These are phyloP conservation scores for Vultur gryphus DNA, from an alignment of 2,797 vertebrate genomes.

Conservation along the genomic window DNA sequence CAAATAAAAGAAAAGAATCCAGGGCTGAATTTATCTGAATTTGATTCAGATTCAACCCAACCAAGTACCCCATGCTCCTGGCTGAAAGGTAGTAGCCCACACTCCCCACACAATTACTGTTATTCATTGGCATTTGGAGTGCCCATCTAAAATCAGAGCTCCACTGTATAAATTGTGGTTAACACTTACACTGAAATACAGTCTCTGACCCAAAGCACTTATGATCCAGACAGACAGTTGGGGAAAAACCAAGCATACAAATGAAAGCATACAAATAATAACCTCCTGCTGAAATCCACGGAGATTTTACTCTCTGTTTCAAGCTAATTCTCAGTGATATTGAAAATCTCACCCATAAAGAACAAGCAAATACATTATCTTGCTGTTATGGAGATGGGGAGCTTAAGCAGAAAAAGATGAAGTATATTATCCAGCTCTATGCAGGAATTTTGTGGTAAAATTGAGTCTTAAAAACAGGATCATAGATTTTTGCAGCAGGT, in stretches of 20 bases:
- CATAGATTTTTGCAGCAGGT: background rate
- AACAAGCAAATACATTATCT: constrained; percentile 2
- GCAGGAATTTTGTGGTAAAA: background rate
- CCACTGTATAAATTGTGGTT: background rate
- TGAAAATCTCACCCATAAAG: constrained; percentile 32
- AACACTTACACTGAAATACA: background rate
- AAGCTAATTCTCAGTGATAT: constrained; percentile 31
- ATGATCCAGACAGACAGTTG: background rate
- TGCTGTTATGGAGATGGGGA: background rate
- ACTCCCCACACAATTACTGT: background rate
- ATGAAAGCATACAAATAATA: constrained; percentile 27
- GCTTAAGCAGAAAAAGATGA: background rate
- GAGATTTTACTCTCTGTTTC: constrained; percentile 21
- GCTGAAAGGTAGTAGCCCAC: background rate
- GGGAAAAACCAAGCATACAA: constrained; percentile 8
- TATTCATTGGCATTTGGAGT: background rate
- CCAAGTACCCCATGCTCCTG: background rate
- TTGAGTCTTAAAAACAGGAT: background rate
- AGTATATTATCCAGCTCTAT: background rate
- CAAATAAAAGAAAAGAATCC: constrained; percentile 37
- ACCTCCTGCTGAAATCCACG: constrained; percentile 1
- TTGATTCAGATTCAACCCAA: background rate
- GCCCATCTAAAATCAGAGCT: background rate
- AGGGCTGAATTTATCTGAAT: constrained; percentile 3
- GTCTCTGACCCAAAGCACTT: background rate